These are phyloP conservation scores for Eumacrocentrus americanus DNA, from an alignment of 2,888 invertebrate genomes.

Conservation along the genomic window DNA sequence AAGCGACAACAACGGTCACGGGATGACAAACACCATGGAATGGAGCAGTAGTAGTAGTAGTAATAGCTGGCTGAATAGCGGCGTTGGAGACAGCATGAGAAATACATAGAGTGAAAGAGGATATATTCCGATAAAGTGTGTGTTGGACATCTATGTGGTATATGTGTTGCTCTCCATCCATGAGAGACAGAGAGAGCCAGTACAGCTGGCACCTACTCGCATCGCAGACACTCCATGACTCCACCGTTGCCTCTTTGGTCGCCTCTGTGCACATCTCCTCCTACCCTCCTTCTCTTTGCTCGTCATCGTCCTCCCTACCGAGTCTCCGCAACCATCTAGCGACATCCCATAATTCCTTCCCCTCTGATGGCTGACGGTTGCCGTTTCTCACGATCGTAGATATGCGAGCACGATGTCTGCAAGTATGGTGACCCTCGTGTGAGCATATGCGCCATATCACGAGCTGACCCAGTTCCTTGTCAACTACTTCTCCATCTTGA, in stretches of 20 bases:
- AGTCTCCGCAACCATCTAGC: conserved; percentile 25
- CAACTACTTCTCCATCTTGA: conserved; percentile 33
- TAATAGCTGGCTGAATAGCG: too few relatives aligned
- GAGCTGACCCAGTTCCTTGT: conserved; percentile 53
- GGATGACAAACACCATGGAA: too few relatives aligned
- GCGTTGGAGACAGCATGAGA: too few relatives aligned
- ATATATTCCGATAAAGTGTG: too few relatives aligned
- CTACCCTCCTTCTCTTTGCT: conserved; percentile 11
- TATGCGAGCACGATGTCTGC: conserved; percentile 39
- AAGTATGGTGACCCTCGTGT: conserved; percentile 27
- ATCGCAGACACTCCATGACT: too few relatives aligned
- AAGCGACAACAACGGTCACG: too few relatives aligned
- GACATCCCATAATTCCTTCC: conserved; percentile 43
- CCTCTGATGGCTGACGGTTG: conserved; percentile 40
- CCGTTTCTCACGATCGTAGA: conserved; percentile 53
- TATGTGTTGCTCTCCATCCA: too few relatives aligned
- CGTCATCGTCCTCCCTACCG: conserved; percentile 15
- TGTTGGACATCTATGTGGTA: too few relatives aligned
- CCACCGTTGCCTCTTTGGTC: conserved; percentile 27
- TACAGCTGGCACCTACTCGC: too few relatives aligned
- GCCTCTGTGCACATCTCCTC: conserved; percentile 13
- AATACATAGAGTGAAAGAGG: too few relatives aligned
- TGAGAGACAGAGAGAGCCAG: too few relatives aligned
- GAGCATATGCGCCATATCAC: conserved; percentile 34
- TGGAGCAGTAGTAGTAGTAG: too few relatives aligned